Base-by-base conservation (phyloP, 2,888 invertebrate genomes). In the Dysmachus trigonus region DNA sequence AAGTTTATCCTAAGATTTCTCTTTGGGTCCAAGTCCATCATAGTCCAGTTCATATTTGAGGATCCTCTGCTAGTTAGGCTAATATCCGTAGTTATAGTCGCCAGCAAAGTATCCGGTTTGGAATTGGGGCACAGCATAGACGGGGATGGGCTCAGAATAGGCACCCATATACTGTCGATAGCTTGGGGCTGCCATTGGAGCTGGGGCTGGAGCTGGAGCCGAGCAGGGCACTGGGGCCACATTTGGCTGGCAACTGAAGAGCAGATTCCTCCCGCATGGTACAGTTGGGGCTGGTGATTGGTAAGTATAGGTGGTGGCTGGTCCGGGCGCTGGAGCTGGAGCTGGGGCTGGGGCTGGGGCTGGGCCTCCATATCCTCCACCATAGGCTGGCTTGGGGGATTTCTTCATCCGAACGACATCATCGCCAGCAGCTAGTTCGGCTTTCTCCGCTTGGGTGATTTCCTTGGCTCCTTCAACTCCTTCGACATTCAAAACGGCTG, bases 201-300 rank as follows among this genome's bases (percentile, higher is more conserved):
- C 22, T 22, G 71, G 72, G 0, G 31, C 6, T 2, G 38, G 62
- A 27, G 77, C 22, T 7, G 74, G 13, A 10, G 77, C 18, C 33
- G 71, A 72, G 35, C 87, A 87, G 47, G 86, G 85, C 27, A 87
- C 82, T 47, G 86, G 85, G 35, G 71, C 74, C 15, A 85, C 85
- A 71, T n/a, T 62, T 74, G 87, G 86, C 1, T 73, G 62, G 62
- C 87, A 87, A 4, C 86, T 77, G 47, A 87, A 74, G 8, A 87
- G 76, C 6, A 87, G 38, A 71, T 86, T 87, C 4, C 33, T 84
- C 13, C 79, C 85, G 33, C 86, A 87, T 15, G 73, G 79, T 8
- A 87, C 74, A 27, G 41, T 33, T 85, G 86, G 87, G 33, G 85
- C 85, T 31, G 87, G 86, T 13, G 85, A 51, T 47, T 47, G 79